Evolutionary conservation across 2,113 vertebrate species (phyloP).

Genomic region (Platycercus adscitus): DNA sequence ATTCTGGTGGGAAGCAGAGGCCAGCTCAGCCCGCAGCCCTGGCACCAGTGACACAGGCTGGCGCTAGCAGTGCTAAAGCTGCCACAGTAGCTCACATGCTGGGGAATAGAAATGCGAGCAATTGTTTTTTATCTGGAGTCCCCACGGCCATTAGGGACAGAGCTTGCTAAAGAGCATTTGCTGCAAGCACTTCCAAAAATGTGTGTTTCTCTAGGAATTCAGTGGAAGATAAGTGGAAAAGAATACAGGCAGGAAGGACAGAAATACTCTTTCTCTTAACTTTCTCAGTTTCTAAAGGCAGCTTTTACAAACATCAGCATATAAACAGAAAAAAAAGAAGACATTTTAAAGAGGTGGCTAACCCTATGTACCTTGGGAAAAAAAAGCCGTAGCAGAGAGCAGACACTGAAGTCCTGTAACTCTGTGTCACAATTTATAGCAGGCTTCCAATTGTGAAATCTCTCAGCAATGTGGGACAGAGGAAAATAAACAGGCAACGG

Average conservation of each 20-base stretch:
- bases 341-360: conserved; percentile 28
- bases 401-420: conserved; percentile 47
- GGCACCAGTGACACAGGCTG: not conserved
- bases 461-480: conserved; percentile 33
- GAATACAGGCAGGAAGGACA: conserved; percentile 7
- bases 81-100: not conserved
- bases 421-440: conserved; percentile 39
- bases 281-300: not conserved
- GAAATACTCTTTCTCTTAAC: not conserved
- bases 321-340: not conserved
- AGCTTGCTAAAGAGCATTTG: conserved; percentile 6
- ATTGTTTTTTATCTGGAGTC: not conserved
- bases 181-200: not conserved
- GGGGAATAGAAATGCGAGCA: not conserved
- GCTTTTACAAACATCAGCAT: conserved; percentile 19
- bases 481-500: conserved; percentile 32
- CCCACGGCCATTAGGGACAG: not conserved
- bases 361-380: conserved; percentile 7
- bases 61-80: not conserved
- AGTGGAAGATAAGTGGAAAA: conserved; percentile 12
- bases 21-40: not conserved
- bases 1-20: not conserved
- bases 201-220: conserved; percentile 22
- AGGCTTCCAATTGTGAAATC: conserved; percentile 66
- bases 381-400: not conserved